Evolutionary conservation across 2,113 vertebrate genomes (phyloP).

Genomic region (Dicerorhinus sumatrensis): DNA sequence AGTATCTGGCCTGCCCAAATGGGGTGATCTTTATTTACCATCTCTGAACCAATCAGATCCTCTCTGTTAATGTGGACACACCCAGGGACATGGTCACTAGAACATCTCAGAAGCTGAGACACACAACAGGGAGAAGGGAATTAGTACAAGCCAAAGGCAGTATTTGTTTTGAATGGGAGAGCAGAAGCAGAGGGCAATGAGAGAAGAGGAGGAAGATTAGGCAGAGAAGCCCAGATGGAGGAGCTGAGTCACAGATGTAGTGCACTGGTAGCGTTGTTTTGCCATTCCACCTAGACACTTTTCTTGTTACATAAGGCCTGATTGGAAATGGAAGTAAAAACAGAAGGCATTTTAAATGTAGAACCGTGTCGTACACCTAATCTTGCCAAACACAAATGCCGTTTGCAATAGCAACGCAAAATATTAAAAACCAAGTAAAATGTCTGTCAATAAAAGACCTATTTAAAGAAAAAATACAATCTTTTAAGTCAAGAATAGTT

Average conservation of each 20-base stretch:
- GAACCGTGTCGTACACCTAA: neutral
- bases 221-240: neutral
- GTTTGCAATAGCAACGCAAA: neutral
- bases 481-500: slow-evolving; percentile 30
- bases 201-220: neutral
- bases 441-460: neutral
- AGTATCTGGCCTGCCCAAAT: neutral
- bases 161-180: neutral
- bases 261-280: neutral
- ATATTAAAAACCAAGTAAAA: neutral
- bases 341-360: neutral
- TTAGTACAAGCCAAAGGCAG: neutral
- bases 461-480: neutral
- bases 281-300: neutral
- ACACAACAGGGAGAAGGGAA: neutral
- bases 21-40: neutral
- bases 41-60: neutral
- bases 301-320: neutral
- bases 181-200: neutral
- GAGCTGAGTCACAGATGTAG: neutral
- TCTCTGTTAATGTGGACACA: neutral
- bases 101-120: neutral
- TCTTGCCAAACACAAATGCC: neutral
- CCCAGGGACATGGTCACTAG: neutral
- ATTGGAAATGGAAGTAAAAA: slow-evolving; percentile 4